Base-by-base conservation (phyloP, 2,113 vertebrate genomes). In the Actenoides hombroni region DNA sequence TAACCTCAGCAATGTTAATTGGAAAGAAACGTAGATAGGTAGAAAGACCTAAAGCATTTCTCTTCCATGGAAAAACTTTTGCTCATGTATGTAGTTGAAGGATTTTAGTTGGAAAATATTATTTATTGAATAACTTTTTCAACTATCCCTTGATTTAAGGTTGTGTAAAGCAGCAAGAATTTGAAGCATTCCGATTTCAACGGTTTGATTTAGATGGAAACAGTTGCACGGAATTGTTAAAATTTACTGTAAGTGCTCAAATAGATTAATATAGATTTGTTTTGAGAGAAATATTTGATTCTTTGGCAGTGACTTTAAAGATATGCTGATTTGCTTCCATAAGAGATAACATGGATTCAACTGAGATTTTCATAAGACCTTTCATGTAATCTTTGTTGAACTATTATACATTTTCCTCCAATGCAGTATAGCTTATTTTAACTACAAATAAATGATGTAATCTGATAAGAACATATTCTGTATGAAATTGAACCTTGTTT, bases 221-320 rank as follows among this genome's bases (percentile, higher is more conserved):
- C 2, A 48, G 28, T 86, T 93, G 61, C 64, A 71, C 20, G 46
- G 26, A 63, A 93, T 54, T 90, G 53, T 84, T 84, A 79, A 92
- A 77, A 84, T 88, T 82, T 92, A 92, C 37, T 92, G n/a, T 83
- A 90, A 93, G 18, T 33, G 70, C 35, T 96, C 81, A 67, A 79
- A 95, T 94, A 94, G 94, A 91, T 94, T 92, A 93, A 86, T 92
- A 82, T 61, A 82, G 37, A 88, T 93, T 78, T 83, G 42, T 75
- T 95, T 94, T 88, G 51, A 86, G 73, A 93, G 60, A n/a, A 75
- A 57, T 26, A 57, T 75, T 65, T 68, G 68, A 85, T 76, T 83
- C 18, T 89, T 94, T 88, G 73, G 63, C 51, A 81, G 31, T 24
- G 20, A 87, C n/a, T 84, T 25, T 70, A 75, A 88, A 28, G 8